These are phyloP conservation scores for Pygocentrus nattereri DNA, from an alignment of 2,797 vertebrate genomes.

Conservation along the genomic window DNA sequence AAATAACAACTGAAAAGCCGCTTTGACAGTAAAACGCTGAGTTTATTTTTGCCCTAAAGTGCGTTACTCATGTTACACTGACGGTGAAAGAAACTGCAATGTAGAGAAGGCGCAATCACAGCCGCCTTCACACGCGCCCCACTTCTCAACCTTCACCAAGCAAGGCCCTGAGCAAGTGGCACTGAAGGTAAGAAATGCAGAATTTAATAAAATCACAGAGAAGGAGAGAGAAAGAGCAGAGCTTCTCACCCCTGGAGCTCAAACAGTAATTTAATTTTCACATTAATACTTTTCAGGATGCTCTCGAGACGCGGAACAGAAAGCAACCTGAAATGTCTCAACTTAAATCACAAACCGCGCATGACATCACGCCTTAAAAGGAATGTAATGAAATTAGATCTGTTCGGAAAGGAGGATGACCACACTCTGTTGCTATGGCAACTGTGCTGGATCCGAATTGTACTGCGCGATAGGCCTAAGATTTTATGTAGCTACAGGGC, in stretches of 20 bases:
- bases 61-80: background rate
- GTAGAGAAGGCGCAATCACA: background rate
- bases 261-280: conserved; percentile 37
- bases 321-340: conserved; percentile 26
- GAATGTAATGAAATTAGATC: conserved; percentile 27
- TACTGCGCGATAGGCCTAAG: background rate
- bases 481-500: background rate
- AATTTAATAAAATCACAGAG: background rate
- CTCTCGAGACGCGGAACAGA: background rate
- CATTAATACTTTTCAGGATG: conserved; percentile 18
- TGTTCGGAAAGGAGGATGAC: conserved; percentile 1
- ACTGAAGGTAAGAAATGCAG: background rate
- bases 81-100: background rate
- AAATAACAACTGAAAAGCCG: background rate
- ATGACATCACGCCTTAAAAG: conserved; percentile 36
- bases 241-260: conserved; percentile 1
- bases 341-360: conserved; percentile 19
- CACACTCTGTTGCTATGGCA: conserved; percentile 18
- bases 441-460: background rate
- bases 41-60: background rate
- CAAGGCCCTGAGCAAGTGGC: background rate
- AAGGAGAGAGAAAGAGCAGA: background rate
- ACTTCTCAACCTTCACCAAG: background rate
- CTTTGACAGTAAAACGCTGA: background rate
- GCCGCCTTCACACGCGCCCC: background rate